Conservation (phyloP, 2,888 invertebrate species). For the Spisula solida region DNA sequence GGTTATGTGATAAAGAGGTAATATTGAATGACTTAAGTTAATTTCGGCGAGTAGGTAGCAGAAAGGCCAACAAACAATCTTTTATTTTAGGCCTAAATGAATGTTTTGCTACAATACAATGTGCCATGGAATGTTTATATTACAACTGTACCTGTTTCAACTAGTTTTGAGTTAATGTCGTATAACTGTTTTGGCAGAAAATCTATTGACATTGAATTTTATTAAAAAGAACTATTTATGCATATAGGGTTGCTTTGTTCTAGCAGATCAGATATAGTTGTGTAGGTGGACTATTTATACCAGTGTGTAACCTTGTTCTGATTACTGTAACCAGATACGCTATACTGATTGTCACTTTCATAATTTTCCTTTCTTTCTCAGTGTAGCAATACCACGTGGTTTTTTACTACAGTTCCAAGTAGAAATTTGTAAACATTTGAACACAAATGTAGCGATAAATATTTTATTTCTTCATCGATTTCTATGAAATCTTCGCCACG, state of each 20-base stretch:
- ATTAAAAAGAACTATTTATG: constrained; percentile 1
- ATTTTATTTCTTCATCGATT: no score
- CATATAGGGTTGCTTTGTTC: constrained; percentile 27
- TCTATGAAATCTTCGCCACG: no score
- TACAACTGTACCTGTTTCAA: background rate
- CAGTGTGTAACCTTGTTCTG: background rate
- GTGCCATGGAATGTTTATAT: background rate
- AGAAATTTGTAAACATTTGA: no score
- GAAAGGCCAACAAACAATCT: no score
- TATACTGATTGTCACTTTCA: constrained; percentile 29
- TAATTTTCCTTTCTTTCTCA: constrained; percentile 29
- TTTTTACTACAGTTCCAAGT: no score
- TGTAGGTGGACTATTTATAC: background rate
- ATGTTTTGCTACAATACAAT: background rate
- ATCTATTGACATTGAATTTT: constrained; percentile 17
- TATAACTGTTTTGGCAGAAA: constrained; percentile 20
- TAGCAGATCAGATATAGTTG: background rate
- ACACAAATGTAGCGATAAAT: no score
- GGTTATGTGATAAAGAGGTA: no score
- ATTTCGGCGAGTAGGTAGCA: no score
- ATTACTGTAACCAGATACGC: background rate
- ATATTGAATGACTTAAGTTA: no score
- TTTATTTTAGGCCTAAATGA: no score
- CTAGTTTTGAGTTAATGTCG: background rate
- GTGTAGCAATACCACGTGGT: no score